Evolutionary conservation across 2,888 invertebrate species (phyloP).

Genomic region (Ennomos fuscantarius): DNA sequence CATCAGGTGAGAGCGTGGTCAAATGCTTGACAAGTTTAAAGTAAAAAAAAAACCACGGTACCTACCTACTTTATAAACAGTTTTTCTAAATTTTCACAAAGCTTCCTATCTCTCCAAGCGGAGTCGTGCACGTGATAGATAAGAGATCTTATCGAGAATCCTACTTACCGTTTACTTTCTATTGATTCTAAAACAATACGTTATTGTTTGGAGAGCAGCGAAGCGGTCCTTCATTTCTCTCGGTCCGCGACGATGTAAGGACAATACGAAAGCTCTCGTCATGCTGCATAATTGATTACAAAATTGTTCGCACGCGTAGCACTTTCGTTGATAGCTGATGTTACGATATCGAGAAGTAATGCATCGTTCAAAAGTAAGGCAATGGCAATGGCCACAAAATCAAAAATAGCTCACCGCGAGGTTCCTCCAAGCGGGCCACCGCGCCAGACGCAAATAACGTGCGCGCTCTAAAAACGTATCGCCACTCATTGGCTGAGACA

Average conservation of each 20-base stretch:
- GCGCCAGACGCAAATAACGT: constrained; percentile 59
- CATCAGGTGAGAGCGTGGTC: too few species aligned
- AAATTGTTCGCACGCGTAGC: constrained; percentile 47
- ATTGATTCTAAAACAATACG: constrained; percentile 62
- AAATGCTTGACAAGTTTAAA: too few species aligned
- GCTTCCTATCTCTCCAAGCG: constrained; percentile 30
- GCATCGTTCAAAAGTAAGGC: constrained; percentile 52
- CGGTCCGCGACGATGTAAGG: constrained; percentile 35
- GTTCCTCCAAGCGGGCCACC: constrained; percentile 71
- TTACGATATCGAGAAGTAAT: constrained; percentile 39
- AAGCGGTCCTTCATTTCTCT: constrained; percentile 45
- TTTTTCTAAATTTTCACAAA: constrained; percentile 31
- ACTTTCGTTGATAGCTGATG: constrained; percentile 44
- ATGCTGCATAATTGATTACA: constrained; percentile 48
- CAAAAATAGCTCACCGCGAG: constrained; percentile 68
- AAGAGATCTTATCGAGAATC: constrained; percentile 64
- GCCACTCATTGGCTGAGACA: constrained; percentile 52
- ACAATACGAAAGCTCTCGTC: constrained; percentile 50
- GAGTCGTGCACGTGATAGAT: constrained; percentile 54
- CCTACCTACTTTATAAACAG: constrained; percentile 36
- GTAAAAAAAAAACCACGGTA: too few species aligned
- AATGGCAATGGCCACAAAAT: constrained; percentile 69
- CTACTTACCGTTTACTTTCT: constrained; percentile 61
- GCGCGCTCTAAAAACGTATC: constrained; percentile 53
- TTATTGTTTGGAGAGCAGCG: constrained; percentile 61